phyloP scores from a whole-genome alignment of 2,888 invertebrate species.

The Chrysina gloriosa region DNA sequence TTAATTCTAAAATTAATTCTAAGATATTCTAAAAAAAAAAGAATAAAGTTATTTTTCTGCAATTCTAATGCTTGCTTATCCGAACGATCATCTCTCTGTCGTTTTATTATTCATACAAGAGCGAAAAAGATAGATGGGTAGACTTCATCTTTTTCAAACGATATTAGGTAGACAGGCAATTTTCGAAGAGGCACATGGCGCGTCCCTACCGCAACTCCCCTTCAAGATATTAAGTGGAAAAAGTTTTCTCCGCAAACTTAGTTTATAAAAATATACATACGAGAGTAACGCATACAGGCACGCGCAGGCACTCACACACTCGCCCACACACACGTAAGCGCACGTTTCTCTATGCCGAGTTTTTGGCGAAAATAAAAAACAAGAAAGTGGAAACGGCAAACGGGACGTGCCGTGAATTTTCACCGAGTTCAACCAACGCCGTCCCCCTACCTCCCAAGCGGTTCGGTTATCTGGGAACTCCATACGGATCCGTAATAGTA shows the following conservation, averaged over 20 bases:
- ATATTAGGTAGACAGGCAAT: conserved; percentile 36
- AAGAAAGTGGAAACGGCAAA: conserved; percentile 35
- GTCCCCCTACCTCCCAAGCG: background rate
- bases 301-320: background rate
- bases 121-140: conserved; percentile 25
- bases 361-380: conserved; percentile 30
- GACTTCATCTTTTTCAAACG: conserved; percentile 26
- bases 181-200: conserved; percentile 33
- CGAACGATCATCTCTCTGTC: conserved; percentile 1
- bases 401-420: conserved; percentile 30
- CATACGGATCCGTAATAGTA: conserved; percentile 42
- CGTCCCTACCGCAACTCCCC: conserved; percentile 11
- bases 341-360: conserved; percentile 23
- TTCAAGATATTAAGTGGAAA: conserved; percentile 33
- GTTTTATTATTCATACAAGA: conserved; percentile 28
- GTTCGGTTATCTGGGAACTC: conserved; percentile 40
- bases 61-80: background rate
- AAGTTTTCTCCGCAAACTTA: conserved; percentile 34
- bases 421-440: conserved; percentile 1
- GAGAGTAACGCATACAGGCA: conserved; percentile 6
- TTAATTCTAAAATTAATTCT: too few species aligned
- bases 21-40: background rate
- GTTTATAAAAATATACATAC: conserved; percentile 36
- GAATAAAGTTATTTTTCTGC: background rate
- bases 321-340: background rate